These are phyloP conservation scores for Ophonus ardosiacus DNA, from an alignment of 2,888 invertebrate genomes.

Conservation along the genomic window DNA sequence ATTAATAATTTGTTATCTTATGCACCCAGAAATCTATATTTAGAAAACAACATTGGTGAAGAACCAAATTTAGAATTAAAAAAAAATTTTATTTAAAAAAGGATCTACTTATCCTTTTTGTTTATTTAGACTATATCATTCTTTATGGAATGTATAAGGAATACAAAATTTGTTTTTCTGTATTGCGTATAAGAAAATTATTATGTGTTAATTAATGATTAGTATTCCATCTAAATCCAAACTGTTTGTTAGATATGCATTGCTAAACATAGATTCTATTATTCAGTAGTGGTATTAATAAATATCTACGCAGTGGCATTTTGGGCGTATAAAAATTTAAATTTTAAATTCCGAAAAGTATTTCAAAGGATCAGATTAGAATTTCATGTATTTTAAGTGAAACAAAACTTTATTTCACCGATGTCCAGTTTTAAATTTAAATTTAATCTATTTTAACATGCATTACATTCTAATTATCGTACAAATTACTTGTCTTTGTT, in stretches of 20 bases:
- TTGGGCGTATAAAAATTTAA: conserved; percentile 9
- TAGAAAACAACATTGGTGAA: neutral
- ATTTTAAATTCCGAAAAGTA: conserved; percentile 1
- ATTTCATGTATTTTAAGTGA: conserved; percentile 26
- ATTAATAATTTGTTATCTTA: conserved; percentile 20
- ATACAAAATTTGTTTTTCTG: neutral
- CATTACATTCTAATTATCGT: conserved; percentile 2
- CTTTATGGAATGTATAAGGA: neutral
- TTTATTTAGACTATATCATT: neutral
- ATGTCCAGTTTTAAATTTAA: conserved; percentile 1
- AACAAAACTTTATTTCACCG: conserved; percentile 10
- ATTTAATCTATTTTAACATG: conserved; percentile 12
- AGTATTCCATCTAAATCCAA: too few relatives aligned
- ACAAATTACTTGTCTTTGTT: conserved; percentile 1
- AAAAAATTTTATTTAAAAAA: too few relatives aligned
- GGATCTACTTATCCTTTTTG: too few relatives aligned
- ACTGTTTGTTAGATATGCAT: too few relatives aligned
- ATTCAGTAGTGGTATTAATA: too few relatives aligned
- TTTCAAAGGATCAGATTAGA: conserved; percentile 12
- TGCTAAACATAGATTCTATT: too few relatives aligned
- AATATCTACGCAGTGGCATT: conserved; percentile 1
- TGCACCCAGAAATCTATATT: neutral
- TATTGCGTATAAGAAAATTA: too few relatives aligned
- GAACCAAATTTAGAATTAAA: neutral
- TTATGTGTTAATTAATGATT: too few relatives aligned